Evolutionary conservation across 2,797 vertebrate species (phyloP).

Genomic region (Darevskia mixta): DNA sequence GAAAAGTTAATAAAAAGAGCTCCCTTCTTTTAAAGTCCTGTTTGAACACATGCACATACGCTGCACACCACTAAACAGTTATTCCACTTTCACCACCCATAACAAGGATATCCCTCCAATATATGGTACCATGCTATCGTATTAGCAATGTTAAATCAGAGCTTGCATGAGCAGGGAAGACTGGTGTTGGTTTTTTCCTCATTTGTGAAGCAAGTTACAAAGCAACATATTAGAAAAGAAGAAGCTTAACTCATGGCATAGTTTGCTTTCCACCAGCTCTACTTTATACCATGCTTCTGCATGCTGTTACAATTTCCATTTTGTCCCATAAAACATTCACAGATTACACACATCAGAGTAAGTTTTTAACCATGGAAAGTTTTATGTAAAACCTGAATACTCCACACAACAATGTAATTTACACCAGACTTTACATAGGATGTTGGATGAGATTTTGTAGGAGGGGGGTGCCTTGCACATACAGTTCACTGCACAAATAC

Average conservation of each 20-base stretch:
- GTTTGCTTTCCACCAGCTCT: conserved; percentile 62
- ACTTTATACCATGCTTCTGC: conserved; percentile 56
- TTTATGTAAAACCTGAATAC: conserved; percentile 69
- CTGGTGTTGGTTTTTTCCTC: no score
- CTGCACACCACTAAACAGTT: neutral
- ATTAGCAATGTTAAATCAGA: neutral
- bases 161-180: neutral
- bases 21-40: neutral
- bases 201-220: conserved; percentile 44
- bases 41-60: neutral
- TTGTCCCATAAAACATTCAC: conserved; percentile 58
- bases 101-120: neutral
- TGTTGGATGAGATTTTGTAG: conserved; percentile 61
- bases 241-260: conserved; percentile 45
- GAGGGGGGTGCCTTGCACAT: conserved; percentile 63
- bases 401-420: conserved; percentile 66
- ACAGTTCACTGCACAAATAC: conserved; percentile 71
- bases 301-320: conserved; percentile 51
- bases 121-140: neutral
- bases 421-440: conserved; percentile 66
- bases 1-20: neutral
- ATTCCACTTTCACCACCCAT: no score
- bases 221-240: conserved; percentile 51
- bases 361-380: conserved; percentile 59
- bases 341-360: conserved; percentile 52